Conservation (phyloP, 1,140 invertebrate species). For the Drosophila jambulina region DNA sequence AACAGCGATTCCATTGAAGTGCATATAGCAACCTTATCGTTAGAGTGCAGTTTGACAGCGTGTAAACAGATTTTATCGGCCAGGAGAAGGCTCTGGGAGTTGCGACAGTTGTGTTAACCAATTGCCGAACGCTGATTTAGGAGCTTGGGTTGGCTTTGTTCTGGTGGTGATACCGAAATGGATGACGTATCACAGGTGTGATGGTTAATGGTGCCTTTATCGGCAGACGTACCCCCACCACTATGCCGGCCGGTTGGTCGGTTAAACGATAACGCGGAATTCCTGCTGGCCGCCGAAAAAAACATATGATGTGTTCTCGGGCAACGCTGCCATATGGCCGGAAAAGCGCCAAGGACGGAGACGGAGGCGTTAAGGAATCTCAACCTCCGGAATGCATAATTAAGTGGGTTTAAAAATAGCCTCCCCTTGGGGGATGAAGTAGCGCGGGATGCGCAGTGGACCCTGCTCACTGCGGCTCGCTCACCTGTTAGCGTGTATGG, state of each 20-base stretch:
- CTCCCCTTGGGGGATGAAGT: background rate
- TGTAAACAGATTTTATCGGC: slow-evolving; percentile 40
- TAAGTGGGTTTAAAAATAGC: slow-evolving; percentile 48
- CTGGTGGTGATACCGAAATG: slow-evolving; percentile 11
- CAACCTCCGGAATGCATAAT: slow-evolving; percentile 30
- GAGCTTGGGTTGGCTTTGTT: slow-evolving; percentile 7
- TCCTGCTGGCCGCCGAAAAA: slow-evolving; percentile 9
- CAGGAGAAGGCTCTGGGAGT: slow-evolving; percentile 37
- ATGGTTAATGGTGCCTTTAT: slow-evolving; percentile 44
- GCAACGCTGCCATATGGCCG: slow-evolving; percentile 34
- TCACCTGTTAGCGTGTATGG: slow-evolving; percentile 95
- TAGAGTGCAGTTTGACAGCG: slow-evolving; percentile 26
- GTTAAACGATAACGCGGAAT: slow-evolving; percentile 26
- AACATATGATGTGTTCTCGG: slow-evolving; percentile 26
- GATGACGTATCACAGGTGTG: slow-evolving; percentile 50
- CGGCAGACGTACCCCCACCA: slow-evolving; percentile 49
- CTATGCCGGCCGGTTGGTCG: slow-evolving; percentile 12
- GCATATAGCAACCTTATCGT: slow-evolving; percentile 11
- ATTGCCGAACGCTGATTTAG: slow-evolving; percentile 36
- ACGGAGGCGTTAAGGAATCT: background rate
- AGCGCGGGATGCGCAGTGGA: slow-evolving; percentile 29
- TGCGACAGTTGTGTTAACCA: slow-evolving; percentile 51
- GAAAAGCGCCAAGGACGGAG: background rate
- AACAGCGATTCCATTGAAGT: slow-evolving; percentile 16
- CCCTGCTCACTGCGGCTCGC: background rate